Conservation (phyloP, 2,888 invertebrate genomes). For the Machimus atricapillus region DNA sequence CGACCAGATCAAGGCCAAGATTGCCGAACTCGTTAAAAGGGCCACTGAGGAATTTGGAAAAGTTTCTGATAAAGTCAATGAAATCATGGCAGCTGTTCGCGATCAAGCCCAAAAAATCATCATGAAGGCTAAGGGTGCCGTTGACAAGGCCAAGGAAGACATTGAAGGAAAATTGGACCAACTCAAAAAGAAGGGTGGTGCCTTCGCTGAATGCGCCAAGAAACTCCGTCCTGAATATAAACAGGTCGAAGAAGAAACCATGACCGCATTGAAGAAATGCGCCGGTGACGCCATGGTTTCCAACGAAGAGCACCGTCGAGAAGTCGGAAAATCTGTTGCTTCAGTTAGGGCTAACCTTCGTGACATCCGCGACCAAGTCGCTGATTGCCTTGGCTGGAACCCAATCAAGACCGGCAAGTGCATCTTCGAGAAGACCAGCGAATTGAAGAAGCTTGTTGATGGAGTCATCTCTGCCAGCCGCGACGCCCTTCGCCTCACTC, state of each 20-base stretch:
- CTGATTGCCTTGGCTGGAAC: slow-evolving; percentile 8
- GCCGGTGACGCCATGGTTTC: neutral
- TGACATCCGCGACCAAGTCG: neutral
- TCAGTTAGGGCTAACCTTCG: neutral
- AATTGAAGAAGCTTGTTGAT: slow-evolving; percentile 13
- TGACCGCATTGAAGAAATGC: slow-evolving; percentile 4
- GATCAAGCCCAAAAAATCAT: neutral
- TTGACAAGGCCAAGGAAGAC: neutral
- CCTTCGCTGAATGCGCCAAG: slow-evolving; percentile 9
- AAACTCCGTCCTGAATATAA: slow-evolving; percentile 29
- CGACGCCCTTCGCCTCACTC: neutral
- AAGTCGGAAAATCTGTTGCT: neutral
- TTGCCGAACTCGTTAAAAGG: neutral
- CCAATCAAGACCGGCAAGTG: slow-evolving; percentile 24
- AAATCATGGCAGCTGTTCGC: neutral
- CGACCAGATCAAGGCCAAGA: neutral
- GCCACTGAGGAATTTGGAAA: neutral
- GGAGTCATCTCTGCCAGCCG: neutral
- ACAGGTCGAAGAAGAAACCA: neutral
- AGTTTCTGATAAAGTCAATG: neutral
- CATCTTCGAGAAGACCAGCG: slow-evolving; percentile 1
- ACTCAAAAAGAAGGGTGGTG: slow-evolving; percentile 15
- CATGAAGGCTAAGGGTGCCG: neutral
- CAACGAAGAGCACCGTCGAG: neutral
- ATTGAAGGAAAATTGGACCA: neutral